phyloP scores from a whole-genome alignment of 2,797 vertebrate species.

The Sebastes melanostomus region DNA sequence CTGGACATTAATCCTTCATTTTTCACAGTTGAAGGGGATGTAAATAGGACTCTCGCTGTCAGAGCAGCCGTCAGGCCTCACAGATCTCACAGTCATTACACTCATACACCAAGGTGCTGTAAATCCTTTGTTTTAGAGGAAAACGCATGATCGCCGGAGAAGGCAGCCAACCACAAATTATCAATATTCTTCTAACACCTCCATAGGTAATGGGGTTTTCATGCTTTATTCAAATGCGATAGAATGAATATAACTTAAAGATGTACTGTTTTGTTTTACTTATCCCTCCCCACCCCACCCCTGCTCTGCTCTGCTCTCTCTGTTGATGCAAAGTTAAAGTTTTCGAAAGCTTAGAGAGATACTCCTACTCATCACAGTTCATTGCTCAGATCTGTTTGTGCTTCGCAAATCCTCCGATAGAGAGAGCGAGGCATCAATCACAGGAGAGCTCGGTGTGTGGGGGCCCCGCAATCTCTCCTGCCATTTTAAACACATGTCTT shows the following conservation, averaged over 20 bases:
- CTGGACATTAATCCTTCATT: slow-evolving; percentile 78
- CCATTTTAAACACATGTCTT: slow-evolving; percentile 76
- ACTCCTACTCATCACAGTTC: slow-evolving; percentile 80
- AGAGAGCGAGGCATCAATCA: slow-evolving; percentile 77
- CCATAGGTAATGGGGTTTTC: background rate
- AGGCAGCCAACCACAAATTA: slow-evolving; percentile 61
- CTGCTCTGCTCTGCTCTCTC: slow-evolving; percentile 3
- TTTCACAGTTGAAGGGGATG: slow-evolving; percentile 68
- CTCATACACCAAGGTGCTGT: slow-evolving; percentile 66
- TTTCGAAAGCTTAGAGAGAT: slow-evolving; percentile 71
- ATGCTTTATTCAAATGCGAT: slow-evolving; percentile 21
- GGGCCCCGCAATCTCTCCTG: slow-evolving; percentile 70
- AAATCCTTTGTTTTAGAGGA: slow-evolving; percentile 79
- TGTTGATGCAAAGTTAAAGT: slow-evolving; percentile 70
- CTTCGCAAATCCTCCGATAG: slow-evolving; percentile 82
- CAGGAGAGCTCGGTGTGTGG: slow-evolving; percentile 60
- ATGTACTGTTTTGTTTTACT: slow-evolving; percentile 32
- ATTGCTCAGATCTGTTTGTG: slow-evolving; percentile 83
- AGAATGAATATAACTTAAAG: slow-evolving; percentile 34
- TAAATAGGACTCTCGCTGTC: slow-evolving; percentile 72
- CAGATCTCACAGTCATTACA: slow-evolving; percentile 67
- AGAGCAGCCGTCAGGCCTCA: slow-evolving; percentile 65
- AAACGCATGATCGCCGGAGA: slow-evolving; percentile 65
- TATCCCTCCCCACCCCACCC: background rate
- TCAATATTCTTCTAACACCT: slow-evolving; percentile 53